Evolutionary conservation across 2,888 invertebrate species (phyloP), one percentile per base, ranked within the genome.

Genomic region (Apodemia zela): DNA sequence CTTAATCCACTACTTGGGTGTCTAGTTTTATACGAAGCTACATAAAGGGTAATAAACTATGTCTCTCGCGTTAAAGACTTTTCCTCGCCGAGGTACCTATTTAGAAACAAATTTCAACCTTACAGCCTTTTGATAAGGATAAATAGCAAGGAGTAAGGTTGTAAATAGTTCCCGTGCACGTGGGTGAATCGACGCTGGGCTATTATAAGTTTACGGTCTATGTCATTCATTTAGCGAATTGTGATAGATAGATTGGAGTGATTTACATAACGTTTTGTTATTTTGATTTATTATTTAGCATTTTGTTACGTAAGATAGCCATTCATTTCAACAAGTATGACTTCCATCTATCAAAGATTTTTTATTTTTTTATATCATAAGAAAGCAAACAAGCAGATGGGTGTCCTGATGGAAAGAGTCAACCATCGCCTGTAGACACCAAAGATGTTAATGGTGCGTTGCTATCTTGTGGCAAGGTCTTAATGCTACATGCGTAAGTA

Each of bases 1-100:
- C 80, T 79, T 85, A 84, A 88, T 89, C 87, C 78, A 82, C 87
- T 83, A 83, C 89, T 89, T 89, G 89, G 89, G 89, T 88, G 89
- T 89, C 88, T 88, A 79, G 78, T 87, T 89, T 87, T 85, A 87
- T 88, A 81, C 82, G 75, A 73, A 73, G 72, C 75, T 76, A 78
- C 78, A 84, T 82, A 81, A 84, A 82, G 75, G 76, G 81, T 78
- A 81, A 87, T 87, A 88, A 87, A 88, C 80, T 78, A 21, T 35
- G 10, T 51, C 29, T 57, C 17, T 47, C n/a, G 47, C 54, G 59
- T 59, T 54, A 38, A 15, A 59, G 47, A 42, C 42, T 58, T 29
- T 29, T 58, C 62, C 65, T 65, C 63, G 63, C 54, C 63, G 21
- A 21, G 47, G 11, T 51, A n/a, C n/a, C n/a, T n/a, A 51, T 65